Evolutionary conservation across 2,888 invertebrate species (phyloP).

Genomic region (Drosophila nr. perissopoda): DNA sequence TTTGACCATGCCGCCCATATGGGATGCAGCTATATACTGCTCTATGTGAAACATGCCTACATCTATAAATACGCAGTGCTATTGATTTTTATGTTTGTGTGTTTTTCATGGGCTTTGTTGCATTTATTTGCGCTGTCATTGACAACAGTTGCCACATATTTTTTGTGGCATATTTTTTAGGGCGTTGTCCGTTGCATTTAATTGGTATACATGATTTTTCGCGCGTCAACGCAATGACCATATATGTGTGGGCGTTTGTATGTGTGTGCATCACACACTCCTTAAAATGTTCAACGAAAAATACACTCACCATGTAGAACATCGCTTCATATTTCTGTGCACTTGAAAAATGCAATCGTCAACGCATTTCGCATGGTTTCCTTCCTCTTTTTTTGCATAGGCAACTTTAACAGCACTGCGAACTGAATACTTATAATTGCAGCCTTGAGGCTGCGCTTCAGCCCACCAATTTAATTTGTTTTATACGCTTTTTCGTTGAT

Average conservation of each 20-base stretch:
- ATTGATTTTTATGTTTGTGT: constrained; percentile 75
- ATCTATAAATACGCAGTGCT: constrained; percentile 28
- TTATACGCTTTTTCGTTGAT: constrained; percentile 51
- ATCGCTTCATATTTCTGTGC: constrained; percentile 45
- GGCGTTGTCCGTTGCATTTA: constrained; percentile 78
- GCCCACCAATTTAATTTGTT: constrained; percentile 16
- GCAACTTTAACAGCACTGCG: constrained; percentile 59
- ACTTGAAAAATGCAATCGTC: constrained; percentile 76
- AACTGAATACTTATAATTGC: constrained; percentile 61
- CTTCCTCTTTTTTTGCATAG: constrained; percentile 22
- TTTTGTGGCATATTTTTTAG: constrained; percentile 65
- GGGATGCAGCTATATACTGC: constrained; percentile 29
- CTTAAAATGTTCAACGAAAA: constrained; percentile 30
- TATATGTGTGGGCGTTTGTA: constrained; percentile 2
- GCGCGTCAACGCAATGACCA: constrained; percentile 49
- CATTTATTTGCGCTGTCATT: constrained; percentile 76
- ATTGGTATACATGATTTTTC: constrained; percentile 69
- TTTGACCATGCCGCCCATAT: constrained; percentile 57
- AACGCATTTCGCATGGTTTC: constrained; percentile 59
- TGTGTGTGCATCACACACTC: constrained; percentile 11
- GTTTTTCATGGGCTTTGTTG: constrained; percentile 73
- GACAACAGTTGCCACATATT: constrained; percentile 67
- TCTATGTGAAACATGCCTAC: constrained; percentile 6
- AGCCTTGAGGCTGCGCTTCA: constrained; percentile 62
- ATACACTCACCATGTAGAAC: constrained; percentile 4